Conservation (phyloP, 1,140 invertebrate species). For the Polyergus mexicanus region DNA sequence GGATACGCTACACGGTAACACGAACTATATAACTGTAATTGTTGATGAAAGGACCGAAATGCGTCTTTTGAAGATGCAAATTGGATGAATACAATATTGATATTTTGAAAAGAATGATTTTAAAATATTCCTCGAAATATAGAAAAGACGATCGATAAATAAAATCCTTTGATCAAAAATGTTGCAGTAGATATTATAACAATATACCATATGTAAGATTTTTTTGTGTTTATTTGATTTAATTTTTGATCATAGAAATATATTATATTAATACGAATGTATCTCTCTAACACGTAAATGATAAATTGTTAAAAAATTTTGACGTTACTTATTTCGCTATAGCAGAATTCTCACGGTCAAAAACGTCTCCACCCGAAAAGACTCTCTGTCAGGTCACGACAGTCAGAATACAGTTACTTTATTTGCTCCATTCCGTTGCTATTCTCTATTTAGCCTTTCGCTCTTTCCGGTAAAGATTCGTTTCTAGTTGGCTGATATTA, state of each 20-base stretch:
- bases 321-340: background rate
- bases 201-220: background rate
- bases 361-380: background rate
- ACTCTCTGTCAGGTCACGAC: constrained; percentile 8
- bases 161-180: background rate
- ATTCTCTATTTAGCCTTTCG: background rate
- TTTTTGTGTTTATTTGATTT: background rate
- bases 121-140: background rate
- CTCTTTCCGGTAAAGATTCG: constrained; percentile 45
- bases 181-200: background rate
- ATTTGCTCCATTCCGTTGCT: background rate
- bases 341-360: background rate
- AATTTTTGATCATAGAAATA: background rate
- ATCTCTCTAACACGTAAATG: background rate
- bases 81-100: background rate
- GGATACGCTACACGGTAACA: background rate
- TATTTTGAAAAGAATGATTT: background rate
- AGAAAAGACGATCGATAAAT: background rate
- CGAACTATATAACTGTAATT: background rate
- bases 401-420: constrained; percentile 30
- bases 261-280: background rate
- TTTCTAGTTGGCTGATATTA: constrained; percentile 66
- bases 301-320: background rate
- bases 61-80: background rate
- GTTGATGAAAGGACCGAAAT: background rate